A percentile compares a stretch with the other conserved stretches of the same genome.
Conservation (phyloP, 2,113 vertebrate species). For the Osmerus eperlanus region DNA sequence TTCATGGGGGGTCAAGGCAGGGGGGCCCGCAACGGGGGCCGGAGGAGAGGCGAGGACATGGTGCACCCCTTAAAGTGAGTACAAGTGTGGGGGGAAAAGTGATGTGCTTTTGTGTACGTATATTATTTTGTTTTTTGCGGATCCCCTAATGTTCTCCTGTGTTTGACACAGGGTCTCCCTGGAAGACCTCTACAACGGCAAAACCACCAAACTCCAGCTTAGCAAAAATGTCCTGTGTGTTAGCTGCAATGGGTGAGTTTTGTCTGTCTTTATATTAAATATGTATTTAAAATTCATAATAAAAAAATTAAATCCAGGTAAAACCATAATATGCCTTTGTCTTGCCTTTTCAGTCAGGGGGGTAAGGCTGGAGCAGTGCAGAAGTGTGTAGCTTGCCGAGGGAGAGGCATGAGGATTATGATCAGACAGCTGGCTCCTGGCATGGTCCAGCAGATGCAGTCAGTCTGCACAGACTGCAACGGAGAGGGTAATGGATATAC, state of each 20-base stretch:
- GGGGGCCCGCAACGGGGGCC: constrained; percentile 90
- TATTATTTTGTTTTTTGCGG: not conserved
- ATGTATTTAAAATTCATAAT: no score
- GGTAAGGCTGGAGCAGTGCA: constrained; percentile 96
- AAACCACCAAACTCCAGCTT: constrained; percentile 98
- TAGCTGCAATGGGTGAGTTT: constrained; percentile 92
- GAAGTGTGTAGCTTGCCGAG: constrained; percentile 91
- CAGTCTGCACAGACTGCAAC: constrained; percentile 95
- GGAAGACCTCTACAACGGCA: constrained; percentile 98
- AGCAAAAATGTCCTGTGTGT: constrained; percentile 98
- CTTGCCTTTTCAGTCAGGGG: constrained; percentile 79
- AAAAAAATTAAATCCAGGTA: no score
- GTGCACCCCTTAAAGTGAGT: constrained; percentile 96
- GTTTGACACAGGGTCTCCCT: constrained; percentile 84
- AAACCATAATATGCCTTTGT: no score
- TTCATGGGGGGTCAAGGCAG: constrained; percentile 94
- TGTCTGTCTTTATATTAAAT: no score
- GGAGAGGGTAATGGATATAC: constrained; percentile 83
- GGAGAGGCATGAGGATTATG: constrained; percentile 94
- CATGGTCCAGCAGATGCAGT: constrained; percentile 99
- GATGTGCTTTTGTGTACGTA: not conserved
- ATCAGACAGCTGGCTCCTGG: constrained; percentile 97
- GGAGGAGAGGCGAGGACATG: constrained; percentile 97
- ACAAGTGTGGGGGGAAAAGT: not conserved
- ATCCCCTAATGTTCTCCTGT: constrained; percentile 22